Percentiles rank a stretch among this genome's conserved stretches.
phyloP scores from a whole-genome alignment of 2,797 vertebrate genomes.

The Natrix natrix region DNA sequence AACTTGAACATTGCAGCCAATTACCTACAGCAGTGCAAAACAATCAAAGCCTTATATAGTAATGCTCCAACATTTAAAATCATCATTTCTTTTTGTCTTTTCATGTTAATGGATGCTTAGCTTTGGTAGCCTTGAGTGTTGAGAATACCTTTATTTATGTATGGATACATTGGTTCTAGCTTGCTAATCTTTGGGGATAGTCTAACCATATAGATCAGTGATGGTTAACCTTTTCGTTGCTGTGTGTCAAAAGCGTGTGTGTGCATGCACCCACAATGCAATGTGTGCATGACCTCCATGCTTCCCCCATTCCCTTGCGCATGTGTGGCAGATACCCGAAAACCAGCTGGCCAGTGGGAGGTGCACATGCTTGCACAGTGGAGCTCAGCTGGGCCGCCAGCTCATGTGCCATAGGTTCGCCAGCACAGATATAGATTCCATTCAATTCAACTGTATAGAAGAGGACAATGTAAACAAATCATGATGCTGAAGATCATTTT shows the following conservation, averaged over 20 bases:
- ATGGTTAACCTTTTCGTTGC: too few species aligned
- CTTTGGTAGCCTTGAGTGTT: background rate
- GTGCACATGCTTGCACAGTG: too few species aligned
- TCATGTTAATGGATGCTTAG: background rate
- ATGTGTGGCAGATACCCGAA: too few species aligned
- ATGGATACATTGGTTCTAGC: background rate
- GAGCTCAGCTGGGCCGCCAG: too few species aligned
- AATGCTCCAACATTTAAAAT: background rate
- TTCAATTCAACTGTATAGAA: background rate
- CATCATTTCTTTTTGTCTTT: background rate
- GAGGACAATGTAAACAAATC: background rate
- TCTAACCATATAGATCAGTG: background rate
- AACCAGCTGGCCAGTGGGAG: too few species aligned
- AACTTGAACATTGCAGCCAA: background rate
- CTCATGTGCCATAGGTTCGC: too few species aligned
- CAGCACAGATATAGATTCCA: background rate
- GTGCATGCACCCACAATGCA: too few species aligned
- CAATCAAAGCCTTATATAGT: background rate
- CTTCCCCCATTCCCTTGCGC: too few species aligned
- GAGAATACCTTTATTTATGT: background rate
- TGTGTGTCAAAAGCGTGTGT: too few species aligned
- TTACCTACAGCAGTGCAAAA: background rate
- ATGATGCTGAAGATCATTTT: background rate
- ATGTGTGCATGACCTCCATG: too few species aligned
- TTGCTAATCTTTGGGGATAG: background rate